Evolutionary conservation across 2,113 vertebrate genomes (phyloP).

Genomic region (Pseudopipra pipra): DNA sequence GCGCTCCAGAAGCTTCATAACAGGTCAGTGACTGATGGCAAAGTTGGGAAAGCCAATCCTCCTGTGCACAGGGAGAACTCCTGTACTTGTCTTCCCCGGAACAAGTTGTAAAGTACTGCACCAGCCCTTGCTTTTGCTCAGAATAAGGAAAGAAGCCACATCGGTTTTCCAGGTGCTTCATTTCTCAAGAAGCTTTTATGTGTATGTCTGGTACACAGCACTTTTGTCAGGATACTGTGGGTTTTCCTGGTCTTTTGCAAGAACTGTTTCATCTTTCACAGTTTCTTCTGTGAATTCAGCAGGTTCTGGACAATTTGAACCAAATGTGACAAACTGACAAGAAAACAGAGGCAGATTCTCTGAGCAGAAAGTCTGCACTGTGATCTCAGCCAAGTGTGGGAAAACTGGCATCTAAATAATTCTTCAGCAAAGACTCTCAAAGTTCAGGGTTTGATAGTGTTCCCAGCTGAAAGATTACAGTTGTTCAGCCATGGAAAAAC

Average conservation of each 20-base stretch:
- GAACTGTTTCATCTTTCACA: background rate
- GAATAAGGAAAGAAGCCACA: background rate
- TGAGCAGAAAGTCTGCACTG: background rate
- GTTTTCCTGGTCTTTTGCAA: background rate
- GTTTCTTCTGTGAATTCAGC: accelerated
- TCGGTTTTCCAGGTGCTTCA: background rate
- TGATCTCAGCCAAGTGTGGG: background rate
- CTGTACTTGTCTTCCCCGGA: background rate
- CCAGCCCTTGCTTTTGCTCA: background rate
- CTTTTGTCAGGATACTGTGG: background rate
- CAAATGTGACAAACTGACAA: background rate
- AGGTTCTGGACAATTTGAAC: background rate
- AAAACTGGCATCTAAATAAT: background rate
- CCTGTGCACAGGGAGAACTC: background rate
- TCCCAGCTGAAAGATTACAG: background rate
- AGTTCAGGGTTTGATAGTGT: background rate
- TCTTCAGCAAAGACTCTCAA: background rate
- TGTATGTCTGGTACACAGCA: background rate
- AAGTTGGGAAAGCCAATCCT: background rate
- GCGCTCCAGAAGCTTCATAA: background rate
- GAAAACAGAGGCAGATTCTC: background rate
- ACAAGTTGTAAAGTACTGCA: background rate
- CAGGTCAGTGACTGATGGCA: background rate
- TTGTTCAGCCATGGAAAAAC: background rate
- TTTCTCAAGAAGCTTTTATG: background rate